Conservation (phyloP, 2,797 vertebrate species). For the Gymnoscopelus braueri region DNA sequence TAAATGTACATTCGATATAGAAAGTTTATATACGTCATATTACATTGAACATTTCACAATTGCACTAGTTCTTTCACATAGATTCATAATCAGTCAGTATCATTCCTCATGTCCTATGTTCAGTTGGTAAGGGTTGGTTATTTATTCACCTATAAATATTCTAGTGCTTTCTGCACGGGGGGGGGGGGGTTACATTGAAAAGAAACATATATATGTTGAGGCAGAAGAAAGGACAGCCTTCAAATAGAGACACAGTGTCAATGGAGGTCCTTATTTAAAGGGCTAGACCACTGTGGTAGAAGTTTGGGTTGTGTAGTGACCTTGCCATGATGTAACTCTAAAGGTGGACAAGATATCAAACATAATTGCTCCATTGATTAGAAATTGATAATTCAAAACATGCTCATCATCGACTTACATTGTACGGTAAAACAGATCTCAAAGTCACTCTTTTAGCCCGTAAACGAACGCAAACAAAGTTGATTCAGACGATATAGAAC, state of each 20-base stretch:
- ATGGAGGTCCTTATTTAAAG: conserved; percentile 28
- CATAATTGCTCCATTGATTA: no score
- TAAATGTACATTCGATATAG: conserved; percentile 99
- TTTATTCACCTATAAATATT: conserved; percentile 82
- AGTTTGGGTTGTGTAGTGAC: no score
- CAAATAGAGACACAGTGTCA: conserved; percentile 48
- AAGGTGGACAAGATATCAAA: no score
- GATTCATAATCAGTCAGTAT: conserved; percentile 84
- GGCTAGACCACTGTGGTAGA: no score
- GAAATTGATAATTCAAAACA: no score
- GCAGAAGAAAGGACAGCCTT: conserved; percentile 46
- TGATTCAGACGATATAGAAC: no score
- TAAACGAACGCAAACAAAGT: no score
- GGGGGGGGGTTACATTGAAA: conserved; percentile 63
- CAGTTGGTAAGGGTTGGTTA: conserved; percentile 80
- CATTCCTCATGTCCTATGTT: conserved; percentile 72
- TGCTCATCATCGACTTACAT: no score
- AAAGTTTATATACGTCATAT: conserved; percentile 99
- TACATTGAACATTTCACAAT: conserved; percentile 98
- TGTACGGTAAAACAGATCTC: no score
- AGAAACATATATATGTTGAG: conserved; percentile 34
- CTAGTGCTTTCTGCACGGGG: conserved; percentile 86
- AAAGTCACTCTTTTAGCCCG: no score
- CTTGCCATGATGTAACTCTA: no score
- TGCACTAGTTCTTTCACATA: conserved; percentile 97